Percentiles rank a stretch among this genome's conserved stretches.
These are phyloP conservation scores for Papilio aristodemus DNA, from an alignment of 1,140 invertebrate genomes.

Conservation along the genomic window DNA sequence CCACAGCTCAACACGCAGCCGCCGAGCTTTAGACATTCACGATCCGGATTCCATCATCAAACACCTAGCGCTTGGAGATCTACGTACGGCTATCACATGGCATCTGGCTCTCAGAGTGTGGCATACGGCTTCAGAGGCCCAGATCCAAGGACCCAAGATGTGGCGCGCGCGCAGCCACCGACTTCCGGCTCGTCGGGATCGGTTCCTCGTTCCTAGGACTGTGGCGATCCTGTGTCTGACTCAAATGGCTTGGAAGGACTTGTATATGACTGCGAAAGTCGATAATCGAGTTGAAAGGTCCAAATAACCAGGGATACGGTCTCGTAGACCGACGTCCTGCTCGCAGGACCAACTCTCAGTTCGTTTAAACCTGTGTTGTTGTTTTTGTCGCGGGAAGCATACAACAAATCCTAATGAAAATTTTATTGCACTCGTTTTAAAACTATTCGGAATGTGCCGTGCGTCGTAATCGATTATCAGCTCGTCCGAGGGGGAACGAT, in stretches of 20 bases:
- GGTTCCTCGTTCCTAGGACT: not conserved
- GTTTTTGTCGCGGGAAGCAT: constrained; percentile 2
- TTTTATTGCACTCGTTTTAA: constrained; percentile 8
- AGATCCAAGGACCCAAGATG: not conserved
- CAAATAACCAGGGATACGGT: not conserved
- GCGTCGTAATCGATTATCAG: constrained; percentile 14
- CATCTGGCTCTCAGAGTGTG: not conserved
- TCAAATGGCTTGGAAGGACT: constrained; percentile 15
- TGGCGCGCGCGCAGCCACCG: not conserved
- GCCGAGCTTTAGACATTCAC: not conserved
- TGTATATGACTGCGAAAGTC: not conserved
- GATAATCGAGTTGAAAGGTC: not conserved
- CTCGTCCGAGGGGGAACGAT: not conserved
- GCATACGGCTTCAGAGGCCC: not conserved
- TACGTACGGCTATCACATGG: not conserved
- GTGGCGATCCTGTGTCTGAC: not conserved
- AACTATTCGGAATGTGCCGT: constrained; percentile 2
- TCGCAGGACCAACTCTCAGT: constrained; percentile 13
- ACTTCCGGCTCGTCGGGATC: not conserved
- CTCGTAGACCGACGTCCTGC: not conserved
- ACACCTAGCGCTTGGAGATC: not conserved
- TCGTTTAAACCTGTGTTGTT: constrained; percentile 1
- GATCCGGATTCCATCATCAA: not conserved
- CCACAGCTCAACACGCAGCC: not conserved
- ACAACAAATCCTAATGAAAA: constrained; percentile 9